phyloP scores from a whole-genome alignment of 2,797 vertebrate genomes.

The Silurus aristotelis region DNA sequence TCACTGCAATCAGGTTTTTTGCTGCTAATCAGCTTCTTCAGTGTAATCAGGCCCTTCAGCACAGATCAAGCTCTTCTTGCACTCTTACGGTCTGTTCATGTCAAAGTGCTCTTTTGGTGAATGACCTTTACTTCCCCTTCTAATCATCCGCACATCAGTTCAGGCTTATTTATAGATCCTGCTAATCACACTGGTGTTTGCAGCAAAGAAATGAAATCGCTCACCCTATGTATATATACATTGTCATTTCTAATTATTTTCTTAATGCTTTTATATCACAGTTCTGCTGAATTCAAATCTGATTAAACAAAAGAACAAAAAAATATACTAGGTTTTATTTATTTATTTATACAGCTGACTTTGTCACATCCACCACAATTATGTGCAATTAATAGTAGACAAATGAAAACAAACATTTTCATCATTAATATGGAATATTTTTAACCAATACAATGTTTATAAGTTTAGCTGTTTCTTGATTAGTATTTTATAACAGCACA shows the following conservation, averaged over 20 bases:
- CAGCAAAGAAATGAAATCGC: neutral
- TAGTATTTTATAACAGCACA: neutral
- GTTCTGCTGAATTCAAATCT: neutral
- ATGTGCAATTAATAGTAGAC: too few species aligned
- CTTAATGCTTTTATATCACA: neutral
- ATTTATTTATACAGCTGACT: too few species aligned
- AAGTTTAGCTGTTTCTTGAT: neutral
- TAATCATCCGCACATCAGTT: neutral
- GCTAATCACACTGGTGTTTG: neutral
- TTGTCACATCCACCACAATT: too few species aligned
- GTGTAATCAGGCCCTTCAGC: slow-evolving; percentile 23
- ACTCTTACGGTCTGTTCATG: slow-evolving; percentile 3
- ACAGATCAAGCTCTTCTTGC: slow-evolving; percentile 9
- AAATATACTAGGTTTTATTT: too few species aligned
- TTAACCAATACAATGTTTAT: neutral
- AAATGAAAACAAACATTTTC: neutral
- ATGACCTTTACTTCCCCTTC: slow-evolving; percentile 27
- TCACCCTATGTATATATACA: too few species aligned
- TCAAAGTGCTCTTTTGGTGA: slow-evolving; percentile 10
- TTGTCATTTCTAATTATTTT: neutral
- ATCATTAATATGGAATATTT: neutral
- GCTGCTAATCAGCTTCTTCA: slow-evolving; percentile 12
- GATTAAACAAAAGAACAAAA: neutral
- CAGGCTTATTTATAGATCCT: slow-evolving; percentile 19
- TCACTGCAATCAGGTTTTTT: neutral